Evolutionary conservation across 2,797 vertebrate genomes (phyloP), one percentile per base, ranked within the genome.

Genomic region (Halcyon chelicuti): DNA sequence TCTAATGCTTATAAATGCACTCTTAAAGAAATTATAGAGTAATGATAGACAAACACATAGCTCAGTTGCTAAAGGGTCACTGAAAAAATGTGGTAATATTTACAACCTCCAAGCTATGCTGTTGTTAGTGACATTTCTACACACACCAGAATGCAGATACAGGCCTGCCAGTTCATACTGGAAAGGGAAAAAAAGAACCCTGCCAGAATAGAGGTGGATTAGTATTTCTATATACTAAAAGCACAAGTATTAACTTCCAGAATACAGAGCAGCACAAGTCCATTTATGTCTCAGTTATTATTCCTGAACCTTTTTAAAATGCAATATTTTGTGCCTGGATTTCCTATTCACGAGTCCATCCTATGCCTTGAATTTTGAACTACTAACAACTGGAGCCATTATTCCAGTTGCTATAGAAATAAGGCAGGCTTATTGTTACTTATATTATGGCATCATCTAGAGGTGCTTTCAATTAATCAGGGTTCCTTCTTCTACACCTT

Each of bases 391-490:
- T 46, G 62, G 18, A 49, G 49, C 42, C 49, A 49, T 91, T 93
- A 61, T 65, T 39, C 47, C 42, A 83, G 86, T 47, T 96, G 76
- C 65, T 65, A 44, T 14, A 80, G 89, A 83, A 80, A 88, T 80
- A 68, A 90, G 20, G 22, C 33, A 49, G 35, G 12, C 42, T 82
- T 73, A 73, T 49, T 77, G 62, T 78, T 81, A 76, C 40, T 87
- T 82, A 47, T 21, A 85, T 58, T 72, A 76, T 19, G 79, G 60
- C 47, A 95, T 76, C 70, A 85, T 40, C 40, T 71, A 78, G 76
- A 91, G 47, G 61, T 75, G 58, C 39, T 70, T 71, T 63, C 67
- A 73, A 94, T 82, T 95, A 88, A 92, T 61, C 55, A 61, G 60
- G 73, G 37, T 3, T 92, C 31, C 20, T 79, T 28, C 47, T 72